A percentile compares a stretch with the other conserved stretches of the same genome.
phyloP scores from a whole-genome alignment of 2,797 vertebrate species.

The Ctenopoma multispine region DNA sequence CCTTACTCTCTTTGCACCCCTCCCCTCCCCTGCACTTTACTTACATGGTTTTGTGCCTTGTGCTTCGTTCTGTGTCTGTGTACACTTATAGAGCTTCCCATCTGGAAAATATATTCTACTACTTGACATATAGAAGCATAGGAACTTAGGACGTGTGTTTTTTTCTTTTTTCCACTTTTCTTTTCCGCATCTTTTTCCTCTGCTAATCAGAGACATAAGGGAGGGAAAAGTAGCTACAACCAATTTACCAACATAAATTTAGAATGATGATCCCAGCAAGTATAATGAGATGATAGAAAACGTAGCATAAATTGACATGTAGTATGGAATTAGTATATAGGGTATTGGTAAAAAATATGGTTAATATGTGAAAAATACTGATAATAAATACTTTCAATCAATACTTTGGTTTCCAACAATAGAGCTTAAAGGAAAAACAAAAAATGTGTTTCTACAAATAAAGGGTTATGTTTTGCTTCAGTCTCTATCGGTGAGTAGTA shows the following conservation, averaged over 20 bases:
- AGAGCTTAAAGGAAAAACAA: conserved; percentile 11
- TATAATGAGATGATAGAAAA: neutral
- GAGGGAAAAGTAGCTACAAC: conserved; percentile 16
- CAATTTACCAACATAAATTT: neutral
- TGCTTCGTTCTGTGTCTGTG: conserved; percentile 38
- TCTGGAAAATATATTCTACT: conserved; percentile 70
- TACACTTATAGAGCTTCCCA: conserved; percentile 58
- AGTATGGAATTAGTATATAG: too few species aligned
- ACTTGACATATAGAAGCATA: conserved; percentile 25
- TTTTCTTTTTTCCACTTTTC: conserved; percentile 28
- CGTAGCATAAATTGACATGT: neutral
- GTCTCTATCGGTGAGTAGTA: conserved; percentile 29
- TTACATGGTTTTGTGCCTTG: conserved; percentile 64
- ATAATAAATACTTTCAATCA: neutral
- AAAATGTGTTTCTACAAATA: conserved; percentile 24
- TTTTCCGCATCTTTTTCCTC: conserved; percentile 16
- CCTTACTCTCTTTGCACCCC: conserved; percentile 2
- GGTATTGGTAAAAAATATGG: too few species aligned
- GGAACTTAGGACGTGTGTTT: conserved; percentile 7
- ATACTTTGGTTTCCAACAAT: neutral
- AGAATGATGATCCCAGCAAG: neutral
- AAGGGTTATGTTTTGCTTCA: conserved; percentile 32
- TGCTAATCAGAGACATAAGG: conserved; percentile 26
- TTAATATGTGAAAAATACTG: neutral
- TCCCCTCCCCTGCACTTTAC: conserved; percentile 41